Evolutionary conservation across 2,113 vertebrate species (phyloP).

Genomic region (Pachycephala philippinensis): DNA sequence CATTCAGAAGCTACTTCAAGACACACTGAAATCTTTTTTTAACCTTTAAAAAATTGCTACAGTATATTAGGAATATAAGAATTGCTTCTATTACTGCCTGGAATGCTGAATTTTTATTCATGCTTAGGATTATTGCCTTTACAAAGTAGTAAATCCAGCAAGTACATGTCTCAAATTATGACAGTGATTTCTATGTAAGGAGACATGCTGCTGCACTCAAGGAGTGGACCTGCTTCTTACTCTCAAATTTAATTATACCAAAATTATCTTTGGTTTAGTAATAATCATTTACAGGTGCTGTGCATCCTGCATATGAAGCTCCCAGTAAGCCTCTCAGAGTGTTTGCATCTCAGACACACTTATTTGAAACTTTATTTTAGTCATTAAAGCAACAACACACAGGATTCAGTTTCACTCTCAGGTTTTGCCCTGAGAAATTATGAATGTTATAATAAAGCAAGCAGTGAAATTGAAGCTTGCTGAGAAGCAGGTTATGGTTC

Average conservation of each 20-base stretch:
- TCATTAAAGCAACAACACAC: neutral
- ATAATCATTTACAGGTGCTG: neutral
- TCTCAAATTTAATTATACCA: neutral
- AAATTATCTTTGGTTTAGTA: neutral
- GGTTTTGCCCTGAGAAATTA: neutral
- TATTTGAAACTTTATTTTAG: neutral
- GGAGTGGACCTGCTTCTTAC: neutral
- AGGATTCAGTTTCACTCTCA: neutral
- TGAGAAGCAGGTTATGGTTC: neutral
- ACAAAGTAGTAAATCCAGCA: slow-evolving; percentile 42
- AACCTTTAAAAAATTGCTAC: slow-evolving; percentile 8
- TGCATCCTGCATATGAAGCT: neutral
- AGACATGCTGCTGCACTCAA: neutral
- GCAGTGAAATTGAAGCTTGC: neutral
- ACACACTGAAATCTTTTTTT: neutral
- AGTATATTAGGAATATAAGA: slow-evolving; percentile 5
- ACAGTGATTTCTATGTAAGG: neutral
- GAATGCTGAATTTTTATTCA: slow-evolving; percentile 48
- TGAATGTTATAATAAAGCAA: neutral
- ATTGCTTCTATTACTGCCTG: slow-evolving; percentile 12
- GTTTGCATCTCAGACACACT: neutral
- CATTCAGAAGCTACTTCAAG: slow-evolving; percentile 26
- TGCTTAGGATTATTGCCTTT: slow-evolving; percentile 42
- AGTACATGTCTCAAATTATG: neutral
- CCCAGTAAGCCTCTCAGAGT: neutral